These are phyloP conservation scores for Cirrhinus mrigala DNA, from an alignment of 2,797 vertebrate genomes.

Conservation along the genomic window DNA sequence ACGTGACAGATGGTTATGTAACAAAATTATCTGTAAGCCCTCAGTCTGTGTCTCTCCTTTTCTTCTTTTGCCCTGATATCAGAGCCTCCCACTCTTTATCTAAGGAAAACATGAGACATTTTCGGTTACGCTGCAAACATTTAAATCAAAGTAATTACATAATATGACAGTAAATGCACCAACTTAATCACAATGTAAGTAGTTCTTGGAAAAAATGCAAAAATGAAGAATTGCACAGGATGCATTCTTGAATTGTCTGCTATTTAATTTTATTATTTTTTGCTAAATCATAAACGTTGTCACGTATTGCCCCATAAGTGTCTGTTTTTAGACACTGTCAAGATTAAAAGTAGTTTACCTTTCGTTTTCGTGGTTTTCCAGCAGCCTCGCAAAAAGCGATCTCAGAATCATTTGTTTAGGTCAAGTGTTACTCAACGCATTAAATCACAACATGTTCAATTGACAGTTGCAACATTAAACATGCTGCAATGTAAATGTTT, in stretches of 20 bases:
- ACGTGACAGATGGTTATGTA: conserved; percentile 64
- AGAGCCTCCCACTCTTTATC: not conserved
- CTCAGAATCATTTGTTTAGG: not conserved
- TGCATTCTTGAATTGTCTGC: not conserved
- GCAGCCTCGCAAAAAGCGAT: not conserved
- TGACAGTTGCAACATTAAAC: not conserved
- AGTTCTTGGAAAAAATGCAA: not conserved
- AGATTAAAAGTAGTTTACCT: not conserved
- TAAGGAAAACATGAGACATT: not conserved
- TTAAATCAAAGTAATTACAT: too few species aligned
- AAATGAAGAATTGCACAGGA: not conserved
- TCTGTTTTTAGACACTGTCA: not conserved
- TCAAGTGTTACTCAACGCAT: not conserved
- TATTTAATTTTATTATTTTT: not conserved
- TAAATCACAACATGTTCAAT: not conserved
- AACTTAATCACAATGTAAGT: not conserved
- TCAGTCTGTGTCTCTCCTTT: conserved; percentile 43
- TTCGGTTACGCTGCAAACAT: not conserved
- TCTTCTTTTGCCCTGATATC: conserved; percentile 3
- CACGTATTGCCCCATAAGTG: not conserved
- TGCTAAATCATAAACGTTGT: not conserved
- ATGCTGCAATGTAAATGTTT: not conserved
- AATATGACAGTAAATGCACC: too few species aligned
- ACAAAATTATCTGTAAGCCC: conserved; percentile 56
- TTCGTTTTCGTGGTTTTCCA: not conserved